A percentile compares a stretch with the other conserved stretches of the same genome.
Evolutionary conservation across 2,797 vertebrate genomes (phyloP).

Genomic region (Alcedo atthis): DNA sequence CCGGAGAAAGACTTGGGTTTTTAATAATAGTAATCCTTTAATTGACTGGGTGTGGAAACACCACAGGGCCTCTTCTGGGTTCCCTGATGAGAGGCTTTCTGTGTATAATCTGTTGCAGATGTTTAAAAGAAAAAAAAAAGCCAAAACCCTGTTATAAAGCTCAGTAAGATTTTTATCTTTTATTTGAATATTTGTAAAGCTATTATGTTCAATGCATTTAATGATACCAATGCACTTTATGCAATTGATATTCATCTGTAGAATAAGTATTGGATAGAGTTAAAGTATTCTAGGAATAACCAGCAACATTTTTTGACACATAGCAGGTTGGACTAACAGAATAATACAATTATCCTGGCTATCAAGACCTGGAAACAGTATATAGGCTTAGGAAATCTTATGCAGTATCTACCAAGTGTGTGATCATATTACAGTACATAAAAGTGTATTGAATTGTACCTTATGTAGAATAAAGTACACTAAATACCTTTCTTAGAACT

Average conservation of each 20-base stretch:
- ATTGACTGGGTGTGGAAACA: constrained; percentile 58
- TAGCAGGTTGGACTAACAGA: background rate
- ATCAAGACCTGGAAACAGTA: background rate
- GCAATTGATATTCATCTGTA: background rate
- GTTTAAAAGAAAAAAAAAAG: background rate
- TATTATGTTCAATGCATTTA: background rate
- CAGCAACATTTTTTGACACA: background rate
- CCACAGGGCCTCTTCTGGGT: constrained; percentile 37
- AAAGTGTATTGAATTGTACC: background rate
- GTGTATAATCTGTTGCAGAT: constrained; percentile 9
- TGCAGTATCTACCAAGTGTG: background rate
- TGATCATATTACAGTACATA: background rate
- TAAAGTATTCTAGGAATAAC: background rate
- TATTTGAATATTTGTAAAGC: background rate
- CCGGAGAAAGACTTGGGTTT: constrained; percentile 31
- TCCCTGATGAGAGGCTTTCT: constrained; percentile 52
- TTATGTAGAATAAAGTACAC: background rate
- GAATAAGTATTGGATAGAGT: background rate
- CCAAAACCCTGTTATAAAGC: background rate
- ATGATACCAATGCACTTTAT: background rate
- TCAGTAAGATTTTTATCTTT: background rate
- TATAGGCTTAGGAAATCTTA: background rate
- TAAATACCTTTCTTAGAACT: background rate
- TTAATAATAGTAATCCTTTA: constrained; percentile 67
- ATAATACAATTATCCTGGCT: background rate